Evolutionary conservation across 2,113 vertebrate species (phyloP), one percentile per base, ranked within the genome.

Genomic region (Thalassoma bifasciatum): DNA sequence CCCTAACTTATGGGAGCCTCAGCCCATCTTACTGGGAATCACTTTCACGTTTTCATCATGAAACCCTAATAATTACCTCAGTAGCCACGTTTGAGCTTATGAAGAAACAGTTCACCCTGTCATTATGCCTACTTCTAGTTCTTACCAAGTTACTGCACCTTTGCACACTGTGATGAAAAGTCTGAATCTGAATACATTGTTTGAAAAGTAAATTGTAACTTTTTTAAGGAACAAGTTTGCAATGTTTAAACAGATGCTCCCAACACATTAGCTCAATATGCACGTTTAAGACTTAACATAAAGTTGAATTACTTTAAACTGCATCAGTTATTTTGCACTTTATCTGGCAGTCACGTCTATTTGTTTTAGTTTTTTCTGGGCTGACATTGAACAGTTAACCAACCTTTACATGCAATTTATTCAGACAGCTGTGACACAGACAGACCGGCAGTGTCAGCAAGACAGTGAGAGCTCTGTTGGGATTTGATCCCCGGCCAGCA

Each of bases 371-470:
- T 67, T 26, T n/a, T n/a, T 47, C 57, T 44, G 19, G 51, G 58
- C n/a, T 59, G 71, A 57, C 72, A 64, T 3, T 37, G 23, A 24
- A 47, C 13, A 54, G 57, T 58, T 51, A 44, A 22, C 47, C 50
- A 69, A 83, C n/a, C 42, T 72, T 66, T 72, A 40, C 2, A 6
- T 37, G 51, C 22, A 61, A 50, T 59, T 37, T 74, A 61, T 57
- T 74, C 50, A 57, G 67, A 69, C 57, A 66, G 60, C 54, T 51
- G 42, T 56, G 40, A 75, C 49, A 61, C 66, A 51, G 46, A 72
- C 58, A 65, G 66, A 13, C 62, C 51, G 53, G 36, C n/a, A 24
- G 72, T 65, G 63, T 72, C 54, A 66, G 69, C 36, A 52, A 61
- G 47, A 60, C 59, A 68, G 51, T 51, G 34, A 37, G 9, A 5